Evolutionary conservation across 2,888 invertebrate species (phyloP).

Genomic region (Thyatira batis): DNA sequence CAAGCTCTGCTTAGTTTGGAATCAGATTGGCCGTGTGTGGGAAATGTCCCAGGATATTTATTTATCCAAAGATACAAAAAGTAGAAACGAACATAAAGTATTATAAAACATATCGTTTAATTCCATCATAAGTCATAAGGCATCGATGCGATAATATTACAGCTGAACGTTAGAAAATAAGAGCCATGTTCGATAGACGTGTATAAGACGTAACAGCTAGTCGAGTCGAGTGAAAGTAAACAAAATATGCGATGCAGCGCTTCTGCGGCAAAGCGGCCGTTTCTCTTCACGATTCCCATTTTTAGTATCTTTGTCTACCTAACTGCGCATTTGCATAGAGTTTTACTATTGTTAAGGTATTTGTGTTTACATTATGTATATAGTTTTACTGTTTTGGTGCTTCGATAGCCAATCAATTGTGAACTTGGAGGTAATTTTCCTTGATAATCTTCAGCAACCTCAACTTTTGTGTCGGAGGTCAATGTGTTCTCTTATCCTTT

Average conservation of each 20-base stretch:
- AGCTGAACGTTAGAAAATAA: neutral
- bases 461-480: no score
- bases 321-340: slow-evolving; percentile 1
- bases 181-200: neutral
- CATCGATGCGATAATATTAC: slow-evolving; percentile 1
- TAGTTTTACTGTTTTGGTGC: neutral
- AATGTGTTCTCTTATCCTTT: no score
- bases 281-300: slow-evolving; percentile 36
- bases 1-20: no score
- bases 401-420: no score
- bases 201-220: slow-evolving; percentile 10
- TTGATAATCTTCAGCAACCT: no score
- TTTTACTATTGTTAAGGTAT: neutral
- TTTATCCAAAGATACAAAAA: slow-evolving; percentile 8
- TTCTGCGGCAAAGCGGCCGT: slow-evolving; percentile 24
- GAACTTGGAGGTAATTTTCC: no score
- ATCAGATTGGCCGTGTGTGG: no score
- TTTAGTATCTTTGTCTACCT: slow-evolving; percentile 2
- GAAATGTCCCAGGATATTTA: no score
- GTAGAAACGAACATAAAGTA: neutral
- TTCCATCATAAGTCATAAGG: neutral
- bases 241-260: slow-evolving; percentile 30
- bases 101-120: neutral
- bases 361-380: neutral
- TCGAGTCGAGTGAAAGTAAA: slow-evolving; percentile 28